Evolutionary conservation across 2,797 vertebrate species (phyloP).

Genomic region (Scleropages formosus): DNA sequence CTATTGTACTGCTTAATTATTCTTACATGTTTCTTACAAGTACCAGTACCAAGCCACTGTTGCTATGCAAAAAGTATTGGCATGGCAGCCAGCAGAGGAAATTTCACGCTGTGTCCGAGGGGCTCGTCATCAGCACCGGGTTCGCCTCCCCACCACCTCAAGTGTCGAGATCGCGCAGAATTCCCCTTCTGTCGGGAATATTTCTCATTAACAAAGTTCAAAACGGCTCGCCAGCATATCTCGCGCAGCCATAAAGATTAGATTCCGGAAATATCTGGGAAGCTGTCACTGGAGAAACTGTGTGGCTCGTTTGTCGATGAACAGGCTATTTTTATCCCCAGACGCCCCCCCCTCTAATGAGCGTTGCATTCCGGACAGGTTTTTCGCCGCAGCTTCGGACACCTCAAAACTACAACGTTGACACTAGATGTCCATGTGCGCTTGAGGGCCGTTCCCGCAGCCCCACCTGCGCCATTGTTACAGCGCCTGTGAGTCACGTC

Average conservation of each 20-base stretch:
- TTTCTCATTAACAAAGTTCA: neutral
- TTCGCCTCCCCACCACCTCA: neutral
- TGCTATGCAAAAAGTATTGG: too few species aligned
- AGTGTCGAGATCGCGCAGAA: neutral
- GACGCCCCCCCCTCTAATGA: neutral
- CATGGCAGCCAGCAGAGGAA: neutral
- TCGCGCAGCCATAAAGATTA: conserved; percentile 3
- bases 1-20: too few species aligned
- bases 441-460: too few species aligned
- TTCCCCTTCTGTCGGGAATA: neutral
- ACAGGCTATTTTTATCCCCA: conserved; percentile 1
- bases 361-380: neutral
- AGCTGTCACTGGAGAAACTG: neutral
- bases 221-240: neutral
- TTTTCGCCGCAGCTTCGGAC: neutral
- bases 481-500: too few species aligned
- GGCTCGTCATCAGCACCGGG: neutral
- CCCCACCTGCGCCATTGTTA: too few species aligned
- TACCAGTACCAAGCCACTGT: too few species aligned
- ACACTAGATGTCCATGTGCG: too few species aligned
- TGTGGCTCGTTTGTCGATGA: neutral
- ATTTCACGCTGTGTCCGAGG: neutral
- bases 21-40: too few species aligned
- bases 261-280: neutral
- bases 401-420: neutral